Base-by-base conservation (phyloP, 2,888 invertebrate genomes). In the Cerastis leucographa region DNA sequence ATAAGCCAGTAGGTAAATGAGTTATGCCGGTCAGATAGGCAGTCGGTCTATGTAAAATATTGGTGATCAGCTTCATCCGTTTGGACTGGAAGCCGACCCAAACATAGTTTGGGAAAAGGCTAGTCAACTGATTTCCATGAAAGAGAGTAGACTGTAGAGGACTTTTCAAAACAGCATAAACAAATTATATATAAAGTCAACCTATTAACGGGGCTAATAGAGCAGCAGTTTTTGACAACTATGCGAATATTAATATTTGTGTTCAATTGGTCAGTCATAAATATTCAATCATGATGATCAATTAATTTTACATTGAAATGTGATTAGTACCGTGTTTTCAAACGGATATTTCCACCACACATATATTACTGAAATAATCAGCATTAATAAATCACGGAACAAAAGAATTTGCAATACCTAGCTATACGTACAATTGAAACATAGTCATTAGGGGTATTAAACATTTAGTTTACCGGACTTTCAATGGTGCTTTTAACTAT, bases 251-350 rank as follows among this genome's bases (percentile, higher is more conserved):
- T 46, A 25, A 11, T 35, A 19, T 25, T 67, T 56, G 46, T 14
- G 25, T 25, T 40, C 22, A 77, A 51, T 19, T n/a, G 35, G 49
- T 61, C 25, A 25, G 17, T 40, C 9, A 29, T 29, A n/a, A 61
- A 51, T 42, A 51, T 51, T 35, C 14, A n/a, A 35, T 22, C 7
- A 59, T n/a, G 49, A 46, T 17, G n/a, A 42, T 9, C 1, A 78
- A 66, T 54, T 74, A 12, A 56, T 44, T 75, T 77, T 35, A 25
- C 11, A 46, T 59, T 78, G 1, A 46, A 40, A n/a, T 49, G n/a
- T 49, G 29, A 29, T 67, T 5, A 42, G 46, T 68, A 17, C 2
- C 42, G 8, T 19, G 22, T 35, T 6, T n/a, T 64, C 17, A 25
- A 22, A 49, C 19, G 12, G 9, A 29, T 29, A 5, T 14, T 14